Evolutionary conservation across 2,113 vertebrate genomes (phyloP).

Genomic region (Corythoichthys haematopterus): DNA sequence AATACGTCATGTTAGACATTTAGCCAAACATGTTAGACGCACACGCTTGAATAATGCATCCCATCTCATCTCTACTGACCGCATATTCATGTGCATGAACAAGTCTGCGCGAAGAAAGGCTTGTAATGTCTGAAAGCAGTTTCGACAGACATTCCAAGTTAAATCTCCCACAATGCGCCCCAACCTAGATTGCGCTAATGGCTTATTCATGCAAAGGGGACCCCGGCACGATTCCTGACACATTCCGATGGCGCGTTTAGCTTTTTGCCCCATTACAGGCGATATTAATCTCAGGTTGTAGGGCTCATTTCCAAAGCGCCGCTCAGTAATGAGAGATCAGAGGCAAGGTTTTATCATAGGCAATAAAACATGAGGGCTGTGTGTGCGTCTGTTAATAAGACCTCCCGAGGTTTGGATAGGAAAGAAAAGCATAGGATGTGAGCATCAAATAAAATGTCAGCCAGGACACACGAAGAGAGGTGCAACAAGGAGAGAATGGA

Average conservation of each 20-base stretch:
- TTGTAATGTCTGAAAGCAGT: neutral
- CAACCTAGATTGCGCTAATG: constrained; percentile 39
- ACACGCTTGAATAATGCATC: constrained; percentile 5
- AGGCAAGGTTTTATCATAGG: constrained; percentile 67
- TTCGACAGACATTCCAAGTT: constrained; percentile 17
- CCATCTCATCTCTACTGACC: constrained; percentile 2
- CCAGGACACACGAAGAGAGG: constrained; percentile 25
- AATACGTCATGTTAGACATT: constrained; percentile 34
- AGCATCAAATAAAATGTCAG: constrained; percentile 57
- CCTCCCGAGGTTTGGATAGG: constrained; percentile 57
- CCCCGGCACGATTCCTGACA: constrained; percentile 28
- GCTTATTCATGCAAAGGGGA: constrained; percentile 59
- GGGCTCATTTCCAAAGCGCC: constrained; percentile 62
- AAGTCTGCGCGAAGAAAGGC: neutral
- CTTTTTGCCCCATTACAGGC: constrained; percentile 62
- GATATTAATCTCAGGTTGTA: constrained; percentile 57
- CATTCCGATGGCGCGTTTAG: constrained; percentile 56
- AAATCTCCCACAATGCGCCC: constrained; percentile 33
- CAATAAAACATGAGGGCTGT: constrained; percentile 70
- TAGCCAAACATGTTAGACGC: constrained; percentile 24
- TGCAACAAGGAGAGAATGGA: neutral
- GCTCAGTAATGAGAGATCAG: constrained; percentile 69
- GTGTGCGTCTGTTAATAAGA: constrained; percentile 72
- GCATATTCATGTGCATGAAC: constrained; percentile 4
- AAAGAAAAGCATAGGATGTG: constrained; percentile 49